Evolutionary conservation across 2,797 vertebrate genomes (phyloP).

Genomic region (Pelobates cultripes): DNA sequence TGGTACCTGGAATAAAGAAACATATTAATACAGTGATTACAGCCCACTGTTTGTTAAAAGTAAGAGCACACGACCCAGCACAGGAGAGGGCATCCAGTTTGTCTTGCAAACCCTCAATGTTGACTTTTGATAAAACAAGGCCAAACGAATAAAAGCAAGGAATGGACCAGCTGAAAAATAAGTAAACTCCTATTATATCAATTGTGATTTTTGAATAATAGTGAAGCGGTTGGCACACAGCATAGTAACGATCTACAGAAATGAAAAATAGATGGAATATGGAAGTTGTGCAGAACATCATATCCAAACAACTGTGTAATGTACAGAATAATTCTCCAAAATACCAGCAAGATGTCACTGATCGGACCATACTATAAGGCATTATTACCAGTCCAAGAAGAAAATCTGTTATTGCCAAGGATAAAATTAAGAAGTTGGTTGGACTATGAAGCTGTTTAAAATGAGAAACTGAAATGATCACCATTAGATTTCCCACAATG

Average conservation of each 20-base stretch:
- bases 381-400: conserved; percentile 55
- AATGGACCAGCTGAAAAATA: conserved; percentile 52
- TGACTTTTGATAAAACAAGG: conserved; percentile 59
- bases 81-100: conserved; percentile 35
- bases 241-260: conserved; percentile 56
- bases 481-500: conserved; percentile 41
- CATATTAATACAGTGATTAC: conserved; percentile 55
- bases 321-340: conserved; percentile 58
- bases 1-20: conserved; percentile 60
- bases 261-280: conserved; percentile 63
- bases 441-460: conserved; percentile 61
- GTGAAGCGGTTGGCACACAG: conserved; percentile 2
- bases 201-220: conserved; percentile 53
- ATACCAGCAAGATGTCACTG: conserved; percentile 58
- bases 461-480: conserved; percentile 56
- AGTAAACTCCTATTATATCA: conserved; percentile 37
- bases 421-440: conserved; percentile 63
- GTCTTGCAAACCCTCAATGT: conserved; percentile 36
- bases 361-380: conserved; percentile 13
- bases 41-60: conserved; percentile 61
- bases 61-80: conserved; percentile 53
- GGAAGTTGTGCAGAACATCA: conserved; percentile 1
- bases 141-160: conserved; percentile 58
- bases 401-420: conserved; percentile 56
- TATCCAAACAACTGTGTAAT: conserved; percentile 53